These are phyloP conservation scores for Triplophysa tibetana DNA, from an alignment of 2,113 vertebrate genomes.

Conservation along the genomic window DNA sequence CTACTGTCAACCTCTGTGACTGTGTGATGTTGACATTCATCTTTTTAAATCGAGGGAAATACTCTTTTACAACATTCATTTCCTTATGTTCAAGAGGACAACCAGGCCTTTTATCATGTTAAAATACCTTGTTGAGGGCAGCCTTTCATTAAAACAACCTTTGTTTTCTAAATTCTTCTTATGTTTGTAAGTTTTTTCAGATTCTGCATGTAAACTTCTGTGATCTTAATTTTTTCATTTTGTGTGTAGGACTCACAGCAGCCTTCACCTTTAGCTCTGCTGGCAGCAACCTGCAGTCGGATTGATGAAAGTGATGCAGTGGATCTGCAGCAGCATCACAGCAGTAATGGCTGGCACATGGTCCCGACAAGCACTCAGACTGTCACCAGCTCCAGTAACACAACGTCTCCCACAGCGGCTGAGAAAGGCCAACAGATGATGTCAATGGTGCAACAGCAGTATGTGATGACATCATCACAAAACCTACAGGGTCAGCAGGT, in stretches of 20 bases:
- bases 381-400: constrained; percentile 67
- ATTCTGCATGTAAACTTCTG: neutral
- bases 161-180: too few relatives aligned
- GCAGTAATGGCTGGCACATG: constrained; percentile 91
- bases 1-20: too few relatives aligned
- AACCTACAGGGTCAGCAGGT: constrained; percentile 88
- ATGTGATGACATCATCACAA: constrained; percentile 83
- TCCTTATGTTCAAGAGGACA: too few relatives aligned
- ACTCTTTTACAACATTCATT: too few relatives aligned
- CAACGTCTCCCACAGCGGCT: constrained; percentile 66
- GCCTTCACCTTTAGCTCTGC: constrained; percentile 90
- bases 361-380: constrained; percentile 76
- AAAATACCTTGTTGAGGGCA: too few relatives aligned
- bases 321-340: constrained; percentile 76
- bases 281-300: constrained; percentile 96
- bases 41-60: too few relatives aligned
- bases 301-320: constrained; percentile 87
- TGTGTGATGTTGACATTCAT: too few relatives aligned
- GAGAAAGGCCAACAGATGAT: constrained; percentile 77
- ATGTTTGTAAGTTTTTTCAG: too few relatives aligned
- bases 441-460: constrained; percentile 77
- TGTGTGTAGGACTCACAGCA: constrained; percentile 85
- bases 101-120: too few relatives aligned
- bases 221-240: constrained; percentile 26
- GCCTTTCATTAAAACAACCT: too few relatives aligned